Percentiles rank a stretch among this genome's conserved stretches.
These are phyloP conservation scores for Rhopalosiphum maidis DNA, from an alignment of 1,140 invertebrate genomes.

Conservation along the genomic window DNA sequence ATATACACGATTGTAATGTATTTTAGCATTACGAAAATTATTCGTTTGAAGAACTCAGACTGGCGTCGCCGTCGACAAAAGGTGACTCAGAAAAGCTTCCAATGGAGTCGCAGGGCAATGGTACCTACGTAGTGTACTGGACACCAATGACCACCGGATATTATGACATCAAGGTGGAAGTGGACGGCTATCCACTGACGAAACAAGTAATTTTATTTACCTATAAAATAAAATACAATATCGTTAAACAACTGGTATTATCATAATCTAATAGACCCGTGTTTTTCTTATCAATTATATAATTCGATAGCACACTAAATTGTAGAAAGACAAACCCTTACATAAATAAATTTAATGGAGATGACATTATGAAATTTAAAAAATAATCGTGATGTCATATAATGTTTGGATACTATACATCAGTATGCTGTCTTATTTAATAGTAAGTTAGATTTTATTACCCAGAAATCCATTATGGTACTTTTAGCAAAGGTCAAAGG, in stretches of 20 bases:
- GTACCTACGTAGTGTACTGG: constrained; percentile 90
- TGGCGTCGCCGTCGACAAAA: constrained; percentile 76
- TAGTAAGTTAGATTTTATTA: too few relatives aligned
- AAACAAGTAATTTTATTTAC: constrained; percentile 9
- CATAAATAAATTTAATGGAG: too few relatives aligned
- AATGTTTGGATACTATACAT: too few relatives aligned
- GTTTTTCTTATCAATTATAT: neutral
- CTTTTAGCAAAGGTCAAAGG: too few relatives aligned
- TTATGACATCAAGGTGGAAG: constrained; percentile 85
- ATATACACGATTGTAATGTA: neutral
- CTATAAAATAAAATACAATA: too few relatives aligned
- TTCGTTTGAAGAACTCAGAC: constrained; percentile 94
- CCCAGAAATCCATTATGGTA: too few relatives aligned
- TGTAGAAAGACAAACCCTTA: fast-evolving
- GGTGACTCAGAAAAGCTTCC: constrained; percentile 84
- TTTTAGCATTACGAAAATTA: constrained; percentile 87
- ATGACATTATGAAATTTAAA: too few relatives aligned
- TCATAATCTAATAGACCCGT: neutral
- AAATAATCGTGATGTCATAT: too few relatives aligned
- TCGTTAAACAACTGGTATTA: too few relatives aligned
- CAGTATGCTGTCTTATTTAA: too few relatives aligned
- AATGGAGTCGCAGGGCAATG: constrained; percentile 83
- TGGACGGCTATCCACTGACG: constrained; percentile 83
- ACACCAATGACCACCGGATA: constrained; percentile 87
- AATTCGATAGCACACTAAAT: neutral